Percentiles rank a stretch among this genome's conserved stretches.
Conservation (phyloP, 2,797 vertebrate species). For the Apodemus agrarius region DNA sequence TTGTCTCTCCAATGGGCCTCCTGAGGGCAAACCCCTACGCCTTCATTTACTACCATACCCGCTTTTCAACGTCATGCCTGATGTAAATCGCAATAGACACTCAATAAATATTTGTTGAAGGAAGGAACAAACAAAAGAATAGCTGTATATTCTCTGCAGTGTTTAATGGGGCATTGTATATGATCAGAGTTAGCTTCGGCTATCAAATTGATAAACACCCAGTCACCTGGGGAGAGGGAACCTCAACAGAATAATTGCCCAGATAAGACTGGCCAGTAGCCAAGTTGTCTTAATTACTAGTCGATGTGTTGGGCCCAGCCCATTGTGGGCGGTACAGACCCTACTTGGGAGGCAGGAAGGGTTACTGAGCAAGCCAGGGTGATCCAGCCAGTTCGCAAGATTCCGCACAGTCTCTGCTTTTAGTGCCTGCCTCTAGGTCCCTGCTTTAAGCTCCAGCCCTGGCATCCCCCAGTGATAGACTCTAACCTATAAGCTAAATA, state of each 20-base stretch:
- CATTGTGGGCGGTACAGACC: not conserved
- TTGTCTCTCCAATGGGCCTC: not conserved
- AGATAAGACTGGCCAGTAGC: not conserved
- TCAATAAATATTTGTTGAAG: not conserved
- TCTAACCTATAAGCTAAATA: not conserved
- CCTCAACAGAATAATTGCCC: not conserved
- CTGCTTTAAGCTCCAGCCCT: not conserved
- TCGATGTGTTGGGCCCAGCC: too few species aligned
- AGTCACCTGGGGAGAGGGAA: not conserved
- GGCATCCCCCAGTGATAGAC: not conserved
- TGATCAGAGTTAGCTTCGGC: not conserved
- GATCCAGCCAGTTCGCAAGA: not conserved
- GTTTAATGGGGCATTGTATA: not conserved
- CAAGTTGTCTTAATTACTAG: not conserved
- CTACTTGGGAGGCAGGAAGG: not conserved
- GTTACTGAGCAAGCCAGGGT: not conserved
- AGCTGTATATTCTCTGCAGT: not conserved
- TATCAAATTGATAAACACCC: not conserved
- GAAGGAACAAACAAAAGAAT: constrained; percentile 5
- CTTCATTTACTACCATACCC: not conserved
- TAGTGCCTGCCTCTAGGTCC: not conserved
- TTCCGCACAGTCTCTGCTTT: not conserved
- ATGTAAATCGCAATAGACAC: not conserved
- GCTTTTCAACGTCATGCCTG: not conserved
- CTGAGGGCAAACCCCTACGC: not conserved